Evolutionary conservation across 2,113 vertebrate species (phyloP).

Genomic region (Tachuris rubrigastra): DNA sequence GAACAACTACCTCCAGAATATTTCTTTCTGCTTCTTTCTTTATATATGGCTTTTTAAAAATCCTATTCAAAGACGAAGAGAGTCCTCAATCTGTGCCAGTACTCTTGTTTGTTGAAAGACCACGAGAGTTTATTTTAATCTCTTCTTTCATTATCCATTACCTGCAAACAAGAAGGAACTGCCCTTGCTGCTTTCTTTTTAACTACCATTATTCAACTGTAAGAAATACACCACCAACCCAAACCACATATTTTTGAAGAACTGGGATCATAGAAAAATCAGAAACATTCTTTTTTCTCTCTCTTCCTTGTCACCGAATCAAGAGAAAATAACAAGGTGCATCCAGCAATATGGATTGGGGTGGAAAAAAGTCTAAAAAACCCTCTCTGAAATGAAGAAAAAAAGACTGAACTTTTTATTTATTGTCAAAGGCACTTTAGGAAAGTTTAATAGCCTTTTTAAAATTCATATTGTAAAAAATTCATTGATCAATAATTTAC

Average conservation of each 20-base stretch:
- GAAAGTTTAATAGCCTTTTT: slow-evolving; percentile 34
- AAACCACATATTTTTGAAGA: neutral
- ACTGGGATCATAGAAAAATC: neutral
- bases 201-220: neutral
- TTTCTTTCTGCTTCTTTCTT: neutral
- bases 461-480: slow-evolving; percentile 33
- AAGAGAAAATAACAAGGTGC: slow-evolving; percentile 8
- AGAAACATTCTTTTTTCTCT: neutral
- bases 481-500: slow-evolving; percentile 44
- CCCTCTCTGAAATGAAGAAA: neutral
- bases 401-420: slow-evolving; percentile 37
- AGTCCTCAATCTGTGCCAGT: neutral
- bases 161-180: neutral
- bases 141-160: neutral
- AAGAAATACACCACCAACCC: neutral
- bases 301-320: neutral
- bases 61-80: neutral
- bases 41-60: neutral
- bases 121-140: neutral
- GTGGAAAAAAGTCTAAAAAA: neutral
- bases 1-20: neutral
- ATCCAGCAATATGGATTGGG: neutral
- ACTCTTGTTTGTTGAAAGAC: neutral
- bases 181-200: neutral
- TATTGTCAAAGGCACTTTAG: slow-evolving; percentile 30